Evolutionary conservation across 2,888 invertebrate species (phyloP).

Genomic region (Luperina testacea): DNA sequence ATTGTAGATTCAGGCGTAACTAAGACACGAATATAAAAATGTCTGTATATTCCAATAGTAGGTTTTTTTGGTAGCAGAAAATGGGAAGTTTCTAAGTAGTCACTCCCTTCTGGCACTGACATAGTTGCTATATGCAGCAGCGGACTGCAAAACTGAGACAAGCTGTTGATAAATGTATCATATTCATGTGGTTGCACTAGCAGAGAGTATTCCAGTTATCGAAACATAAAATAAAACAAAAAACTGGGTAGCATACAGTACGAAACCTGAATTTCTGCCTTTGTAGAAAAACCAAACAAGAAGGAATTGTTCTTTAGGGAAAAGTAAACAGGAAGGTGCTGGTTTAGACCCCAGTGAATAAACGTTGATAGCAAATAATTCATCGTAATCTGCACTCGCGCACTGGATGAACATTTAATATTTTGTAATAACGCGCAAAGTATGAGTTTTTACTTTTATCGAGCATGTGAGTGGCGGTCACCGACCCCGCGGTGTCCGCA

Average conservation of each 20-base stretch:
- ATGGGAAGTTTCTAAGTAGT: background rate
- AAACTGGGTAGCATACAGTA: background rate
- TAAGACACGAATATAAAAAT: background rate
- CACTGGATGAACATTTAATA: constrained; percentile 67
- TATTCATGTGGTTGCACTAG: constrained; percentile 5
- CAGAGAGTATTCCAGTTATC: background rate
- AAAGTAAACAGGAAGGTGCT: background rate
- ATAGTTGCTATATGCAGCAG: constrained; percentile 19
- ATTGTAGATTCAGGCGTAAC: background rate
- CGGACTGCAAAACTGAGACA: constrained; percentile 10
- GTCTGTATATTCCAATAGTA: background rate
- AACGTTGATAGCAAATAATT: constrained; percentile 2
- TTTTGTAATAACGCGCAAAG: constrained; percentile 76
- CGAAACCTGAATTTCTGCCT: background rate
- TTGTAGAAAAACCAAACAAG: background rate
- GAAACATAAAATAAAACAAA: background rate
- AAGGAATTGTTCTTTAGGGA: background rate
- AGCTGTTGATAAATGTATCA: constrained; percentile 25
- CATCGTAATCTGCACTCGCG: constrained; percentile 57
- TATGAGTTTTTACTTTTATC: constrained; percentile 87
- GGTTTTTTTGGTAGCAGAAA: background rate
- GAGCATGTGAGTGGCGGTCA: constrained; percentile 77
- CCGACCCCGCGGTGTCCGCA: constrained; percentile 71
- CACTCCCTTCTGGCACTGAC: background rate
- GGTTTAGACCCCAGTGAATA: background rate